phyloP scores from a whole-genome alignment of 2,797 vertebrate genomes.

The Acridotheres tristis region DNA sequence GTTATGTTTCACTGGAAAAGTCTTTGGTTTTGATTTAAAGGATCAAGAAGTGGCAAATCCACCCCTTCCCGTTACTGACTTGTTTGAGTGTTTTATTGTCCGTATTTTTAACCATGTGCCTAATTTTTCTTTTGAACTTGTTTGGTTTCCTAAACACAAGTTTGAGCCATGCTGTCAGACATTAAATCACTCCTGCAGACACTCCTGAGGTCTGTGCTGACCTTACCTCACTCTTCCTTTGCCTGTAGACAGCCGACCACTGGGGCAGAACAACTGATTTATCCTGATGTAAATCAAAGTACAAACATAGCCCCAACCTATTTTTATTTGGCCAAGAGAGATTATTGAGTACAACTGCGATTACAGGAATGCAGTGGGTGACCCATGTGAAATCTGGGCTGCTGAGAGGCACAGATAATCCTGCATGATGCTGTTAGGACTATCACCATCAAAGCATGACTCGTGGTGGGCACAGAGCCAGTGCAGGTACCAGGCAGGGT shows the following conservation, averaged over 20 bases:
- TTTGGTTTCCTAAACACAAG: not conserved
- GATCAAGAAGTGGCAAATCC: not conserved
- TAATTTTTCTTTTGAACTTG: not conserved
- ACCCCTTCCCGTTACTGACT: not conserved
- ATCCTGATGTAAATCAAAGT: conserved; percentile 33
- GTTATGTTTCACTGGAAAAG: not conserved
- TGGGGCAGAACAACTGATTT: conserved; percentile 14
- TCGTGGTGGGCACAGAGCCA: not conserved
- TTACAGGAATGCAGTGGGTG: not conserved
- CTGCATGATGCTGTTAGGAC: not conserved
- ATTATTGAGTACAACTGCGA: not conserved
- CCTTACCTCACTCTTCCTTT: conserved; percentile 6
- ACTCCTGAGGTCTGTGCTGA: conserved; percentile 25
- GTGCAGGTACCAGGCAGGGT: not conserved
- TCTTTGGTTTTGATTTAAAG: not conserved
- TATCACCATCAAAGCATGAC: not conserved
- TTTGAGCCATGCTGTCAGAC: not conserved
- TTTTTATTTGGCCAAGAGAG: conserved; percentile 25
- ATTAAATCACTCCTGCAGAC: conserved; percentile 22
- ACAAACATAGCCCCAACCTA: not conserved
- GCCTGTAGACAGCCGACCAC: not conserved
- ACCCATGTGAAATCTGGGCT: not conserved
- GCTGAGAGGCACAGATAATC: conserved; percentile 6
- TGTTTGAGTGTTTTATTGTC: not conserved
- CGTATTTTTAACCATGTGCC: not conserved